phyloP scores from a whole-genome alignment of 2,797 vertebrate genomes.

The Eleutherodactylus coqui region DNA sequence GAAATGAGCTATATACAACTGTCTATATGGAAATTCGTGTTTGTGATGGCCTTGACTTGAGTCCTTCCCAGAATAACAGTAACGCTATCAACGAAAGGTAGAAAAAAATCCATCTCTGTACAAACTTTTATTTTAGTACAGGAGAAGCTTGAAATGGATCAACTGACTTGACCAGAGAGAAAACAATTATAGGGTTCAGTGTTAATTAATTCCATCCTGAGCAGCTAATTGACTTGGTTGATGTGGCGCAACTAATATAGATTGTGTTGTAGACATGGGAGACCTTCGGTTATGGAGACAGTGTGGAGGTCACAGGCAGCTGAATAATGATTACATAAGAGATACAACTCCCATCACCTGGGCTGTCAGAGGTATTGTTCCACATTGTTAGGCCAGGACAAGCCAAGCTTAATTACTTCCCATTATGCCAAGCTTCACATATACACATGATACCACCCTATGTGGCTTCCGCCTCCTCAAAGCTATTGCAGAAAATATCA shows the following conservation, averaged over 20 bases:
- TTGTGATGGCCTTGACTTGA: background rate
- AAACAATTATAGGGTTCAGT: slow-evolving; percentile 39
- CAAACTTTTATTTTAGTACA: background rate
- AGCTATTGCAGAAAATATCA: background rate
- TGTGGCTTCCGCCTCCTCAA: background rate
- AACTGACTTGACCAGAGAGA: background rate
- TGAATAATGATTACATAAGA: slow-evolving; percentile 8
- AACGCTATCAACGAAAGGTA: background rate
- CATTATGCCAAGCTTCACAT: background rate
- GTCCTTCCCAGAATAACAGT: background rate
- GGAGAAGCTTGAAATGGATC: slow-evolving; percentile 18
- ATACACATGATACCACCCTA: background rate
- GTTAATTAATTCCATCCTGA: slow-evolving; percentile 26
- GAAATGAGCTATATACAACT: background rate
- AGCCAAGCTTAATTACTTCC: background rate
- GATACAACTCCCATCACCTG: slow-evolving; percentile 11
- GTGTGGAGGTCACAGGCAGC: slow-evolving; percentile 23
- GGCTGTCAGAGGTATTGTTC: slow-evolving; percentile 32
- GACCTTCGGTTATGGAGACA: background rate
- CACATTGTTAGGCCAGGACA: background rate
- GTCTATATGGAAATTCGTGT: background rate
- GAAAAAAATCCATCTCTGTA: no score
- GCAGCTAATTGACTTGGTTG: slow-evolving; percentile 51
- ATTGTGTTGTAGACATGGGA: slow-evolving; percentile 23
- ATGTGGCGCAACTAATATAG: slow-evolving; percentile 49